phyloP scores from a whole-genome alignment of 2,888 invertebrate species.

The Glyphotaelius pellucidus region DNA sequence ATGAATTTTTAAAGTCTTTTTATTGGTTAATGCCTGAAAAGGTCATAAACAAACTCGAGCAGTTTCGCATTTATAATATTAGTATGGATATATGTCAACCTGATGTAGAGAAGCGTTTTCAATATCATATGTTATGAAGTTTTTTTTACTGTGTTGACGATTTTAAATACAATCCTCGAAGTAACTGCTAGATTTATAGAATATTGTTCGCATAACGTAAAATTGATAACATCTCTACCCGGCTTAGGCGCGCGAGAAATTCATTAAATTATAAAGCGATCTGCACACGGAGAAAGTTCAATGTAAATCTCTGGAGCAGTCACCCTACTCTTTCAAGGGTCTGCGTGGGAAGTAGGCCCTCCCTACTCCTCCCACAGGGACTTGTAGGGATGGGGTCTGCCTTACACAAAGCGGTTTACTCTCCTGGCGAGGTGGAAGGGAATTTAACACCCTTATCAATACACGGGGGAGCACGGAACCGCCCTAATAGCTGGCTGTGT shows the following conservation, averaged over 20 bases:
- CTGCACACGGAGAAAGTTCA: not conserved
- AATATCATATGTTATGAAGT: not conserved
- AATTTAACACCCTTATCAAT: slow-evolving; percentile 22
- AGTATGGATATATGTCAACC: too few relatives aligned
- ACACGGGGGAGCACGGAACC: slow-evolving; percentile 9
- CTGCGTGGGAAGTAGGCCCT: slow-evolving; percentile 25
- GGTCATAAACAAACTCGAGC: too few relatives aligned
- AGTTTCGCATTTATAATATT: too few relatives aligned
- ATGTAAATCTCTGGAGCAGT: not conserved
- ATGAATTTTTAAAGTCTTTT: too few relatives aligned
- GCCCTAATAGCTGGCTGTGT: not conserved
- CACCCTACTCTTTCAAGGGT: not conserved
- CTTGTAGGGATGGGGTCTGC: not conserved
- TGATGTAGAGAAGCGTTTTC: too few relatives aligned
- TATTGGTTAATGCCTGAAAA: too few relatives aligned
- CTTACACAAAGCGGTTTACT: slow-evolving; percentile 12
- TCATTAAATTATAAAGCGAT: not conserved
- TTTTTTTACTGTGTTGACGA: not conserved
- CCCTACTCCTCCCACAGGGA: not conserved
- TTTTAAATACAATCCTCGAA: not conserved
- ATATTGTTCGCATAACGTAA: not conserved
- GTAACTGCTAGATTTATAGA: not conserved
- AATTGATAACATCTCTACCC: not conserved
- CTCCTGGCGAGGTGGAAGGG: not conserved
- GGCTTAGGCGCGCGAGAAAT: not conserved